Evolutionary conservation across 2,113 vertebrate genomes (phyloP).

Genomic region (Bothrops jararaca): DNA sequence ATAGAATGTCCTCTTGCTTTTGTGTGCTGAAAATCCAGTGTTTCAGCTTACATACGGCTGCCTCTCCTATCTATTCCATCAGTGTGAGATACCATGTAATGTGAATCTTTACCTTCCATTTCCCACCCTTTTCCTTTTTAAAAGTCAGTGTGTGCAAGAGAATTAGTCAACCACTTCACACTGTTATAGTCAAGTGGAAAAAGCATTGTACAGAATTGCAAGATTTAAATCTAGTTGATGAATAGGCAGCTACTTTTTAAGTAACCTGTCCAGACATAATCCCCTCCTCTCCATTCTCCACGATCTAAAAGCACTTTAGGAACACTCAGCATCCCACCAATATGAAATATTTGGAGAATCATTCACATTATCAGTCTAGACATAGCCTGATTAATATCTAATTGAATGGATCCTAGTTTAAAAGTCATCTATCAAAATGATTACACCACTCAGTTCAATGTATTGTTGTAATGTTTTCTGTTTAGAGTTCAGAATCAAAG

Average conservation of each 20-base stretch:
- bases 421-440: conserved; percentile 60
- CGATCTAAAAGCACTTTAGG: conserved; percentile 57
- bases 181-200: conserved; percentile 44
- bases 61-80: conserved; percentile 67
- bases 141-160: conserved; percentile 52
- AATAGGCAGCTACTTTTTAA: conserved; percentile 53
- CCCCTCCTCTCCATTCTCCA: conserved; percentile 51
- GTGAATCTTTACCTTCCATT: conserved; percentile 49
- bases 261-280: conserved; percentile 59
- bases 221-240: conserved; percentile 61
- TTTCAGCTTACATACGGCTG: conserved; percentile 67
- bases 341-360: conserved; percentile 61
- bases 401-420: conserved; percentile 57
- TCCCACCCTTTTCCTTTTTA: conserved; percentile 50
- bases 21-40: conserved; percentile 69
- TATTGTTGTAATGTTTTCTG: conserved; percentile 55
- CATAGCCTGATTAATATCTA: conserved; percentile 56
- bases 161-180: conserved; percentile 59
- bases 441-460: conserved; percentile 61
- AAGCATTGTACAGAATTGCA: conserved; percentile 37
- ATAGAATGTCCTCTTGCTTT: conserved; percentile 68
- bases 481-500: conserved; percentile 49
- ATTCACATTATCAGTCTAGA: conserved; percentile 55
- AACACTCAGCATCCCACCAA: conserved; percentile 43
- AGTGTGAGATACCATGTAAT: conserved; percentile 64